Conservation (phyloP, 2,113 vertebrate species). For the Trochalopteron elliotii region DNA sequence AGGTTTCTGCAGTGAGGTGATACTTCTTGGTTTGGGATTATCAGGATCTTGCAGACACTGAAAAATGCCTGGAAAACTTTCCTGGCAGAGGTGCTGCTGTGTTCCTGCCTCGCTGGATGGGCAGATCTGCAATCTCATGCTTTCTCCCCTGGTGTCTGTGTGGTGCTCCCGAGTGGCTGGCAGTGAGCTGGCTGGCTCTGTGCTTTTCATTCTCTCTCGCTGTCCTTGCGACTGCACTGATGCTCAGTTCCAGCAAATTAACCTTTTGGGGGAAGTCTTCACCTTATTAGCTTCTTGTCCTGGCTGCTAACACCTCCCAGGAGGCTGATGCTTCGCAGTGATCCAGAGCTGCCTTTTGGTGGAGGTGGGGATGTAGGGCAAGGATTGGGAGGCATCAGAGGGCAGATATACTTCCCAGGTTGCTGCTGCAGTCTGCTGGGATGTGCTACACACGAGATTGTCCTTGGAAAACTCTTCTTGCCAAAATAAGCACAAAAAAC, state of each 20-base stretch:
- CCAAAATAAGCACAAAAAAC: neutral
- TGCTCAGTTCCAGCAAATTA: neutral
- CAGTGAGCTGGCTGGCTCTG: neutral
- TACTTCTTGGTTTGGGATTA: neutral
- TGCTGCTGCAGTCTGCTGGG: neutral
- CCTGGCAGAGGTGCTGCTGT: neutral
- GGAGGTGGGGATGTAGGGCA: neutral
- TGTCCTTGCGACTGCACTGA: neutral
- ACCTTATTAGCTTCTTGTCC: neutral
- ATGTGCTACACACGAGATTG: fast-evolving
- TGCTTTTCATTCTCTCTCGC: neutral
- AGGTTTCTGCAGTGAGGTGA: neutral
- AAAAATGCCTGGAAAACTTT: neutral
- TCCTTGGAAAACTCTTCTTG: neutral
- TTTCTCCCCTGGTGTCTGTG: neutral
- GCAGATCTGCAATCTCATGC: neutral
- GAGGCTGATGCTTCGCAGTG: neutral
- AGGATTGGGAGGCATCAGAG: neutral
- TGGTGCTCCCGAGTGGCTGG: neutral
- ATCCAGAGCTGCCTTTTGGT: neutral
- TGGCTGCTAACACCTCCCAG: neutral
- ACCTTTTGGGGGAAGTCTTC: neutral
- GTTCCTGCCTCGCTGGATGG: neutral
- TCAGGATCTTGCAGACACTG: neutral
- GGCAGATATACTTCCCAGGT: neutral